Evolutionary conservation across 2,113 vertebrate genomes (phyloP).

Genomic region (Hiodon tergisus): DNA sequence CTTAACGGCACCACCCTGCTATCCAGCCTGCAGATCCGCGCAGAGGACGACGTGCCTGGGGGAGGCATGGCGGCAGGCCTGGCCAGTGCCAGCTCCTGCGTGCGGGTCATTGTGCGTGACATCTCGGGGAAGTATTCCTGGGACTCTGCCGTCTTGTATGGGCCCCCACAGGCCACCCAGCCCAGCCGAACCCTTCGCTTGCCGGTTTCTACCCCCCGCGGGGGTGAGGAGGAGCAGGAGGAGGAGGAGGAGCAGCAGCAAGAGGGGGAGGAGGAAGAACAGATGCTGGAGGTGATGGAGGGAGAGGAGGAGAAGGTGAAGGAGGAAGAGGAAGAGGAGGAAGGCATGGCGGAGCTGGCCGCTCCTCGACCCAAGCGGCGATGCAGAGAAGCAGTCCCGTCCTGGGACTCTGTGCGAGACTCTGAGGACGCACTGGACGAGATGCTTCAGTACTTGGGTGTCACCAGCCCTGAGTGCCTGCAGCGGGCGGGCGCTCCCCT

Average conservation of each 20-base stretch:
- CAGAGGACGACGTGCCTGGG: conserved; percentile 83
- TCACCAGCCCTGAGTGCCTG: conserved; percentile 89
- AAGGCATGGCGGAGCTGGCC: conserved; percentile 61
- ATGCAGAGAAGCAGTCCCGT: conserved; percentile 83
- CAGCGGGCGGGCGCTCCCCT: conserved; percentile 88
- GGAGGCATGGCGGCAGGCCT: conserved; percentile 90
- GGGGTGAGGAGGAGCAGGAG: conserved; percentile 32
- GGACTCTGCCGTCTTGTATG: conserved; percentile 93
- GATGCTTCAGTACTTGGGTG: conserved; percentile 89
- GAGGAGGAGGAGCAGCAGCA: conserved; percentile 42
- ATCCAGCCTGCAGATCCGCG: conserved; percentile 78
- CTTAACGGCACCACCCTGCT: conserved; percentile 90
- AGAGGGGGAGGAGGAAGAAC: conserved; percentile 29
- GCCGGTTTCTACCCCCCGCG: conserved; percentile 29
- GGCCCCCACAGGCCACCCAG: conserved; percentile 65
- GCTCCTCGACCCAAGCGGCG: conserved; percentile 75
- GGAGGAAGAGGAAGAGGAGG: conserved; percentile 59
- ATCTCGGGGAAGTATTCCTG: conserved; percentile 95
- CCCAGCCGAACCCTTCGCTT: conserved; percentile 37
- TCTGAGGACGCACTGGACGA: conserved; percentile 92
- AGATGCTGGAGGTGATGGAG: background rate
- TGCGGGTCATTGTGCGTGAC: conserved; percentile 90
- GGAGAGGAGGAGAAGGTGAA: background rate
- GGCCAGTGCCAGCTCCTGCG: conserved; percentile 81
- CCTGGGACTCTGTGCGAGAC: conserved; percentile 85